Conservation (phyloP, 2,797 vertebrate genomes). For the Oreonectes daqikongensis region DNA sequence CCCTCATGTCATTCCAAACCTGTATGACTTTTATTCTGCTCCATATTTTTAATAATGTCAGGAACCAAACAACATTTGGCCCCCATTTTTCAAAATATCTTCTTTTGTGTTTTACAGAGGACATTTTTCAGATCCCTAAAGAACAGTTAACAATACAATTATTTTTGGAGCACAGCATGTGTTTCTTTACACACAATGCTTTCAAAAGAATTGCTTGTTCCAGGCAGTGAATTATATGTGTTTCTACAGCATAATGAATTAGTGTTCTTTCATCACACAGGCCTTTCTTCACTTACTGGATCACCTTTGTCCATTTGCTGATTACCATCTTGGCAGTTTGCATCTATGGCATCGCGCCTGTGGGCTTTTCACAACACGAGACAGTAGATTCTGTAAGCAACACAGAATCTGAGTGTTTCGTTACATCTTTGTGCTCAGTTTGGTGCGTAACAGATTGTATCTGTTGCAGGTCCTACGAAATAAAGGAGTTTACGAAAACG, state of each 20-base stretch:
- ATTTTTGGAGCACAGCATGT: not conserved
- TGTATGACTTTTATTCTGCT: no score
- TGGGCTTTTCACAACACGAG: constrained; percentile 96
- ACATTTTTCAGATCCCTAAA: no score
- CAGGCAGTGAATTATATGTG: not conserved
- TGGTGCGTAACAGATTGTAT: constrained; percentile 20
- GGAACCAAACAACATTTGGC: no score
- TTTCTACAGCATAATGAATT: constrained; percentile 13
- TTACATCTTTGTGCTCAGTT: not conserved
- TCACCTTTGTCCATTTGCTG: constrained; percentile 94
- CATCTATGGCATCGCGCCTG: constrained; percentile 92
- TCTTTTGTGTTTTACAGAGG: no score
- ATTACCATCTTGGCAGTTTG: constrained; percentile 91
- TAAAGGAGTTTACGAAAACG: constrained; percentile 96
- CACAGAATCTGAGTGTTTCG: not conserved
- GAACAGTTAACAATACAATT: constrained; percentile 1
- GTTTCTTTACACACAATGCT: not conserved
- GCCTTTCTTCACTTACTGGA: constrained; percentile 98
- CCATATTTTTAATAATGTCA: no score
- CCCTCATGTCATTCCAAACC: no score
- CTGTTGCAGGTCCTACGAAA: constrained; percentile 87
- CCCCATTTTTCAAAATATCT: no score
- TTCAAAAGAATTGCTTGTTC: not conserved
- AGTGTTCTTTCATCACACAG: constrained; percentile 66
- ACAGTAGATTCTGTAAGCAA: constrained; percentile 94